Evolutionary conservation across 2,797 vertebrate genomes (phyloP).

Genomic region (Cryptoblepharus egeriae): DNA sequence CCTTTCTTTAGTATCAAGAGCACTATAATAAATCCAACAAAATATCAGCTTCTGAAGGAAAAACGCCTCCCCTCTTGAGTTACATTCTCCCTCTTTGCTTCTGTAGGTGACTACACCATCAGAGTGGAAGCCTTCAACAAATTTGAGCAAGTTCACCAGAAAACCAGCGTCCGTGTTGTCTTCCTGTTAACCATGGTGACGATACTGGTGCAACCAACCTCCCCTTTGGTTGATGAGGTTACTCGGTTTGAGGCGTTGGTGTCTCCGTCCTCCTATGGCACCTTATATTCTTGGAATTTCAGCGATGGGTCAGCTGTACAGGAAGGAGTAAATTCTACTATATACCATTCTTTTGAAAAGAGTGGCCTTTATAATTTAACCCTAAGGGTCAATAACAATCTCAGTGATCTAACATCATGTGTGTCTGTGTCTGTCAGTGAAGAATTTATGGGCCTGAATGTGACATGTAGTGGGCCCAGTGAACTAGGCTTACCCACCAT

Average conservation of each 20-base stretch:
- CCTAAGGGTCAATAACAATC: conserved; percentile 71
- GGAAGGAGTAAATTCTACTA: conserved; percentile 43
- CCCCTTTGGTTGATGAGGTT: conserved; percentile 60
- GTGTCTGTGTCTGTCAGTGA: conserved; percentile 72
- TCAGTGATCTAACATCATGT: conserved; percentile 64
- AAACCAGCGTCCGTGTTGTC: conserved; percentile 62
- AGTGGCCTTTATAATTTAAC: conserved; percentile 78
- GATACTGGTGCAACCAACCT: conserved; percentile 56
- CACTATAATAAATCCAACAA: not conserved
- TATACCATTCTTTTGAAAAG: conserved; percentile 66
- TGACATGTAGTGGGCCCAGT: conserved; percentile 65
- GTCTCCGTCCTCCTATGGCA: conserved; percentile 60
- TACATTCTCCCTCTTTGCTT: conserved; percentile 11
- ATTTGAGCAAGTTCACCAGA: conserved; percentile 56
- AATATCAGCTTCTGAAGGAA: not conserved
- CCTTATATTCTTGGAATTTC: conserved; percentile 79
- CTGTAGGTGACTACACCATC: conserved; percentile 76
- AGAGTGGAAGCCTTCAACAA: conserved; percentile 71
- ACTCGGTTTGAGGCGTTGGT: conserved; percentile 70
- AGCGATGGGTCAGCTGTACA: conserved; percentile 66
- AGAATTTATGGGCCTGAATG: conserved; percentile 70
- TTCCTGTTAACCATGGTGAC: conserved; percentile 66
- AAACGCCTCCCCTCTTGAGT: no score
- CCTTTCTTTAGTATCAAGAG: not conserved
- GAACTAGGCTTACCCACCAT: conserved; percentile 69